Percentiles rank a stretch among this genome's conserved stretches.
Conservation (phyloP, 2,113 vertebrate species). For the Ceyx melanurus region DNA sequence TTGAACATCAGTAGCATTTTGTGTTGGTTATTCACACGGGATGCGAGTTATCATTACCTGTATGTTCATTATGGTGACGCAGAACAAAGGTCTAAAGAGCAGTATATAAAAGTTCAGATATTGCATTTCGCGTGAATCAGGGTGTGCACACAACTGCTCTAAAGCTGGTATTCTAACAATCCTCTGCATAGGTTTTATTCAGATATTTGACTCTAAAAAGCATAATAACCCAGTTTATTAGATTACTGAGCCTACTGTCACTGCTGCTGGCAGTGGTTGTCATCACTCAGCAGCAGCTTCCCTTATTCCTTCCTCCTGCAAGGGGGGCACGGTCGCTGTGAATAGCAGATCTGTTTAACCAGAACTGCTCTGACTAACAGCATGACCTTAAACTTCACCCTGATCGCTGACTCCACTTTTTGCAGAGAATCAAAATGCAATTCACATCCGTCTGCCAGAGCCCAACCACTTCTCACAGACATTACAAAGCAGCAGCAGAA, state of each 20-base stretch:
- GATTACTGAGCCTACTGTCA: background rate
- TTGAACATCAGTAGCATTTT: background rate
- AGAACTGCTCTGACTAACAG: background rate
- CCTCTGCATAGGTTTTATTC: background rate
- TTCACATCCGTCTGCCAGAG: background rate
- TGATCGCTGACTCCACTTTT: background rate
- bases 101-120: background rate
- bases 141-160: background rate
- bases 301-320: conserved; percentile 6
- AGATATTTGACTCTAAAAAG: conserved; percentile 28
- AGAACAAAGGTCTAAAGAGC: background rate
- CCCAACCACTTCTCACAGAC: accelerated
- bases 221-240: background rate
- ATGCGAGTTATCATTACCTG: background rate
- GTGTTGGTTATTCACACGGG: background rate
- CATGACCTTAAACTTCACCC: conserved; percentile 43
- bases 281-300: conserved; percentile 54
- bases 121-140: background rate
- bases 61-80: background rate
- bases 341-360: conserved; percentile 46
- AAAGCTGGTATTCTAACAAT: background rate
- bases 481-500: background rate
- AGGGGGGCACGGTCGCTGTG: background rate
- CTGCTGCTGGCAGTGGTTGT: conserved; percentile 34
- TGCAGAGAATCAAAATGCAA: conserved; percentile 11